Evolutionary conservation across 2,797 vertebrate species (phyloP).

Genomic region (Hylomyscus alleni): DNA sequence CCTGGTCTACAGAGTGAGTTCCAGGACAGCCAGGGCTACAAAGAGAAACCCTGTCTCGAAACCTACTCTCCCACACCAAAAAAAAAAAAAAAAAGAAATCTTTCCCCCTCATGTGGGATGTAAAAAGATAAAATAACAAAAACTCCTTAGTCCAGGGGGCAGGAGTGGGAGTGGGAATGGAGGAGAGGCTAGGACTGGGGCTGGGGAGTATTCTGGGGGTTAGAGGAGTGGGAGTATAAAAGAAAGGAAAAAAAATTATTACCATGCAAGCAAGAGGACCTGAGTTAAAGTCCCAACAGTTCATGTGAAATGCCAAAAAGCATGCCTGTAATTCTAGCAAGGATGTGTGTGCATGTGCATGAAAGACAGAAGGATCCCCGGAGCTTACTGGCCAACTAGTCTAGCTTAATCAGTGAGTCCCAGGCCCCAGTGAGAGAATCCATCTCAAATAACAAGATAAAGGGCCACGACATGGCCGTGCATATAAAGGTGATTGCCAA

Average conservation of each 20-base stretch:
- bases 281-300: neutral
- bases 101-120: neutral
- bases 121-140: neutral
- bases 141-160: neutral
- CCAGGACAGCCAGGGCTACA: too few species aligned
- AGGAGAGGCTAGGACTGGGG: neutral
- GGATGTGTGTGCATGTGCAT: neutral
- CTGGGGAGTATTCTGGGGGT: neutral
- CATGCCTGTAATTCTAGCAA: neutral
- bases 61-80: too few species aligned
- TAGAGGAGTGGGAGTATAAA: too few species aligned
- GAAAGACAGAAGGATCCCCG: neutral
- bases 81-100: neutral
- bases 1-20: too few species aligned
- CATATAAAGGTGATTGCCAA: neutral
- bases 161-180: neutral
- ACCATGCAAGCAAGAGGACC: neutral
- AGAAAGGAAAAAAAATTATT: neutral
- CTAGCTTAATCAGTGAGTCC: neutral
- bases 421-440: neutral
- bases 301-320: neutral
- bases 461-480: neutral
- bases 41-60: too few species aligned
- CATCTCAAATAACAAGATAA: neutral
- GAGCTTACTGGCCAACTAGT: neutral